Percentiles rank a stretch among this genome's conserved stretches.
phyloP scores from a whole-genome alignment of 2,113 vertebrate genomes.

The Macroglossus sobrinus region DNA sequence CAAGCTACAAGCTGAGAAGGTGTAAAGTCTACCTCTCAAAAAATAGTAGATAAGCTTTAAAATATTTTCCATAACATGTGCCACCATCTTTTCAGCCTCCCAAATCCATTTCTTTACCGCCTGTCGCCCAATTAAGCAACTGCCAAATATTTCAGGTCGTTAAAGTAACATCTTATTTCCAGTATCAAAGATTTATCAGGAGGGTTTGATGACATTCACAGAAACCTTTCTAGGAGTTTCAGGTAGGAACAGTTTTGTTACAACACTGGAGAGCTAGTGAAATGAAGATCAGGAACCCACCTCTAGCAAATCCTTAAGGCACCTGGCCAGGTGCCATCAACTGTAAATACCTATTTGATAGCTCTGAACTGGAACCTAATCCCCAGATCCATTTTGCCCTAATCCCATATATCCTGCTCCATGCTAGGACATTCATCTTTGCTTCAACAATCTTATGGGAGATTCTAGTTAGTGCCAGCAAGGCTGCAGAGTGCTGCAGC shows the following conservation, averaged over 20 bases:
- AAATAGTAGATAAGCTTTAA: background rate
- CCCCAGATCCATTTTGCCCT: background rate
- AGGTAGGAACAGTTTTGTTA: background rate
- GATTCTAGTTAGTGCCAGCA: background rate
- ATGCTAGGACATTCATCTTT: background rate
- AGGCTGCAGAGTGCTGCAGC: background rate
- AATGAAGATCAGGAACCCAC: background rate
- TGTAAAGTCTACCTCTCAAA: background rate
- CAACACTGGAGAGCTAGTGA: background rate
- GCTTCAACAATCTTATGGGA: fast-evolving
- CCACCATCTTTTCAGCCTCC: background rate
- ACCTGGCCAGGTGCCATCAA: background rate
- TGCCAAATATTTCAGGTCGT: background rate
- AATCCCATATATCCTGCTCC: background rate
- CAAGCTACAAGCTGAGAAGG: background rate
- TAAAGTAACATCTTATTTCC: background rate
- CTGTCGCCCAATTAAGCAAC: background rate
- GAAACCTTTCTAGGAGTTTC: background rate
- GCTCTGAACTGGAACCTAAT: background rate
- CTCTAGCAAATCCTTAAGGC: background rate
- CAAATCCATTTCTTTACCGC: background rate
- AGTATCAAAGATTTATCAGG: background rate
- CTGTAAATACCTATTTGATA: background rate
- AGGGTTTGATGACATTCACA: background rate
- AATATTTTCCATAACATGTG: background rate